Evolutionary conservation across 2,888 invertebrate species (phyloP).

Genomic region (Hecatera dysodea): DNA sequence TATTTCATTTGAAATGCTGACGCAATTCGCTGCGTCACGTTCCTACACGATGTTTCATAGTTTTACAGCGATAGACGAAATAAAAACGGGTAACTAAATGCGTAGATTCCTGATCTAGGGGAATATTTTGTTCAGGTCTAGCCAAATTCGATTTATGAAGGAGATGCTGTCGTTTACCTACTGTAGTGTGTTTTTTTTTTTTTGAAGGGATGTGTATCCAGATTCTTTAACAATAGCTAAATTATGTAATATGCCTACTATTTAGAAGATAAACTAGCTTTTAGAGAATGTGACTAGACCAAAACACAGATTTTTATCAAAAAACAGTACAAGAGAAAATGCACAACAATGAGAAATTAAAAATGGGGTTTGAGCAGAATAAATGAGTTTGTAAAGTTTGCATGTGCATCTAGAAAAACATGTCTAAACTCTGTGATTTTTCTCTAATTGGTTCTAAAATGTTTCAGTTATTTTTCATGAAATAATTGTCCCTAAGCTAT

Average conservation of each 20-base stretch:
- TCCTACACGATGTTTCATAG: slow-evolving; percentile 23
- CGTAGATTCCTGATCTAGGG: slow-evolving; percentile 49
- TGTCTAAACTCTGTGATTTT: slow-evolving; percentile 46
- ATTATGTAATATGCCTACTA: too few species aligned
- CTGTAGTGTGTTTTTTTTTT: background rate
- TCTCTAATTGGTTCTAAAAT: slow-evolving; percentile 38
- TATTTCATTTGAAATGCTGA: slow-evolving; percentile 10
- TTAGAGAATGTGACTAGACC: slow-evolving; percentile 61
- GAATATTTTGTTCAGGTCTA: slow-evolving; percentile 42
- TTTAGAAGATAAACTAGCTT: background rate
- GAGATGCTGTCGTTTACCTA: too few species aligned
- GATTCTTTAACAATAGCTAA: background rate
- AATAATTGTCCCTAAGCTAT: slow-evolving; percentile 18
- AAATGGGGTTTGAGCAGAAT: slow-evolving; percentile 90
- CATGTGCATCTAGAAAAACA: slow-evolving; percentile 68
- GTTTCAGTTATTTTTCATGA: slow-evolving; percentile 8
- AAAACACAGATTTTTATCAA: slow-evolving; percentile 45
- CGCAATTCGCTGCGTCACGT: slow-evolving; percentile 27
- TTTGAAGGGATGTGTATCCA: background rate
- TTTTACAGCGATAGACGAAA: slow-evolving; percentile 34
- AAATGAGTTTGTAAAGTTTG: slow-evolving; percentile 85
- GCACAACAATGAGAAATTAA: slow-evolving; percentile 83
- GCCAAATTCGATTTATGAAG: slow-evolving; percentile 39
- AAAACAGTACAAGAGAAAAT: slow-evolving; percentile 70
- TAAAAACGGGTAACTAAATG: slow-evolving; percentile 41